These are phyloP conservation scores for Laothoe populi DNA, from an alignment of 2,888 invertebrate species.

Conservation along the genomic window DNA sequence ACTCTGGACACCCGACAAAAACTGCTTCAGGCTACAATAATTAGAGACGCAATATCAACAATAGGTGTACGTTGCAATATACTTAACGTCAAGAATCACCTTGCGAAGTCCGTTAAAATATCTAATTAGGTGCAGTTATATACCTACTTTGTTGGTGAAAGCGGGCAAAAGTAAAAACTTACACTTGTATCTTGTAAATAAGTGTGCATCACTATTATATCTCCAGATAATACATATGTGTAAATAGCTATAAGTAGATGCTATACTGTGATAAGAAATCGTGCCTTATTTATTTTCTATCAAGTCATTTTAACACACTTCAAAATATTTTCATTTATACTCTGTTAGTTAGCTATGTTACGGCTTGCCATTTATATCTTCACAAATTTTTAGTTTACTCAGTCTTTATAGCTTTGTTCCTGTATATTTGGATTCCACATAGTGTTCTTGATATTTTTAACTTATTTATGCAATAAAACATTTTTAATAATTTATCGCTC, in stretches of 20 bases:
- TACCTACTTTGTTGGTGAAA: not conserved
- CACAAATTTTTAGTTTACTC: slow-evolving; percentile 28
- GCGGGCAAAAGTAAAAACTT: not conserved
- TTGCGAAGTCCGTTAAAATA: too few relatives aligned
- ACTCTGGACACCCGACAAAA: too few relatives aligned
- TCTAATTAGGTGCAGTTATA: too few relatives aligned
- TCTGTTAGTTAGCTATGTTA: slow-evolving; percentile 26
- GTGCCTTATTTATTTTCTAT: slow-evolving; percentile 71
- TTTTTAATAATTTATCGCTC: slow-evolving; percentile 15
- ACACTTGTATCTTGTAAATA: slow-evolving; percentile 37
- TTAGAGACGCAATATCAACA: too few relatives aligned
- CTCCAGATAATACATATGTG: slow-evolving; percentile 25
- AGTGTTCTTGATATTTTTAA: not conserved
- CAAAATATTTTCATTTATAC: slow-evolving; percentile 34
- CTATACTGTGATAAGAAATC: slow-evolving; percentile 77
- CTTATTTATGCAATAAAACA: slow-evolving; percentile 31
- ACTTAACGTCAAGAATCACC: too few relatives aligned
- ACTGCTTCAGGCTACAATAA: too few relatives aligned
- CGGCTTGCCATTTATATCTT: slow-evolving; percentile 34
- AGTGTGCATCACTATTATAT: slow-evolving; percentile 37
- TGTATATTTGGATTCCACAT: slow-evolving; percentile 15
- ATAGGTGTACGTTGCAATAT: not conserved
- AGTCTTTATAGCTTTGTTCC: slow-evolving; percentile 10
- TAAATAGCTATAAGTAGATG: slow-evolving; percentile 43
- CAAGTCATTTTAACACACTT: slow-evolving; percentile 32